Conservation (phyloP, 1,140 invertebrate genomes). For the Aporrectodea caliginosa region DNA sequence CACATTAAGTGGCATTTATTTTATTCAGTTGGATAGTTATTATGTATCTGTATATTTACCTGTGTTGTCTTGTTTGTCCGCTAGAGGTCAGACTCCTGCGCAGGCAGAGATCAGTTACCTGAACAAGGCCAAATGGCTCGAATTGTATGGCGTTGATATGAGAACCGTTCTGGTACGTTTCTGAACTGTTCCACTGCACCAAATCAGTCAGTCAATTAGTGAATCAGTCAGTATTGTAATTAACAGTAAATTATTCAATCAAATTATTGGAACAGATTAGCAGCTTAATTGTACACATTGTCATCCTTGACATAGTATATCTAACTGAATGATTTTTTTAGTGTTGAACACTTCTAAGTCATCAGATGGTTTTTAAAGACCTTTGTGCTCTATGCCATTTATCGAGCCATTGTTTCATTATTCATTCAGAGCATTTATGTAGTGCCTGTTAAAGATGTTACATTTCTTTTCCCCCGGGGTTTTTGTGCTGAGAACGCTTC, state of each 20-base stretch:
- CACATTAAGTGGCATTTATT: background rate
- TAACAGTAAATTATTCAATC: background rate
- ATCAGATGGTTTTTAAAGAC: no score
- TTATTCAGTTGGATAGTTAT: background rate
- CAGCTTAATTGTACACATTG: background rate
- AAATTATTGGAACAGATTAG: background rate
- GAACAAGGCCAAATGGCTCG: constrained; percentile 76
- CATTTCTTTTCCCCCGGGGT: no score
- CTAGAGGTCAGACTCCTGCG: constrained; percentile 66
- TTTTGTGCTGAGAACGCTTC: no score
- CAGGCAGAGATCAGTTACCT: constrained; percentile 70
- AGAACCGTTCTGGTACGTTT: constrained; percentile 70
- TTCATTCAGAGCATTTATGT: no score
- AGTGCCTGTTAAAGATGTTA: no score
- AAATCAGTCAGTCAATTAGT: background rate
- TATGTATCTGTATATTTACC: background rate
- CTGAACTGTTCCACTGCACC: background rate
- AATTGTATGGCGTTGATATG: constrained; percentile 78
- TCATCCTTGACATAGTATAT: background rate
- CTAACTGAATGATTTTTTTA: background rate
- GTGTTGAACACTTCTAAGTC: no score
- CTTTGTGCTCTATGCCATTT: no score
- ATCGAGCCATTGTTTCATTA: no score
- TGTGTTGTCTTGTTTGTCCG: constrained; percentile 40
- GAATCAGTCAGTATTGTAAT: background rate